phyloP scores from a whole-genome alignment of 1,140 invertebrate species.

The Helicoverpa armigera region DNA sequence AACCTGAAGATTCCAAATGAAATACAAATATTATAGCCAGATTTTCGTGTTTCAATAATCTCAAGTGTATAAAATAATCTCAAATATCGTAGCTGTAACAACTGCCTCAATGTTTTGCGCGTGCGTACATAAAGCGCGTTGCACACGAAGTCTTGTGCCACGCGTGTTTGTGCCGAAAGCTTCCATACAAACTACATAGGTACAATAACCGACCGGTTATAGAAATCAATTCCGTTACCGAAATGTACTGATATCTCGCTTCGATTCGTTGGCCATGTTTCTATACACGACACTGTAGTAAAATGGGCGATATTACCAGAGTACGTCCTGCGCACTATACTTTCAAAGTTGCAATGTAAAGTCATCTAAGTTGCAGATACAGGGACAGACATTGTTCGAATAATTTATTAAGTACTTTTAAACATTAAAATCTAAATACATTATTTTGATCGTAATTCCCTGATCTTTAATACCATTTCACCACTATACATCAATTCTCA shows the following conservation, averaged over 20 bases:
- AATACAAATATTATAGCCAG: background rate
- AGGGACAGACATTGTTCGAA: background rate
- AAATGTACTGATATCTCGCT: constrained; percentile 59
- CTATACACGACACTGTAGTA: constrained; percentile 32
- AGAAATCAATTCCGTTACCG: constrained; percentile 75
- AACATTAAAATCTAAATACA: constrained; percentile 14
- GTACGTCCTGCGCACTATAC: constrained; percentile 1
- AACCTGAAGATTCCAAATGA: constrained; percentile 7
- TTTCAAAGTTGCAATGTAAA: background rate
- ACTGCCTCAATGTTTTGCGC: background rate
- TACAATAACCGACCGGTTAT: constrained; percentile 51
- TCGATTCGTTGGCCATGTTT: constrained; percentile 37
- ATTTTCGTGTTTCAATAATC: constrained; percentile 28
- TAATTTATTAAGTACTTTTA: background rate
- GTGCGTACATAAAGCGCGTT: background rate
- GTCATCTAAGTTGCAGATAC: background rate
- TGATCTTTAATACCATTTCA: constrained; percentile 9
- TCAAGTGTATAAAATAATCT: constrained; percentile 35
- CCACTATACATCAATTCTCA: background rate
- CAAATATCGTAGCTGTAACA: background rate
- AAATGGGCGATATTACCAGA: background rate
- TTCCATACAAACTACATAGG: constrained; percentile 49
- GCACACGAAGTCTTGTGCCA: constrained; percentile 55
- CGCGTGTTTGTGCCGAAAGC: constrained; percentile 59
- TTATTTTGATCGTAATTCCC: constrained; percentile 5